phyloP scores from a whole-genome alignment of 2,888 invertebrate genomes.

The Shargacucullia verbasci region DNA sequence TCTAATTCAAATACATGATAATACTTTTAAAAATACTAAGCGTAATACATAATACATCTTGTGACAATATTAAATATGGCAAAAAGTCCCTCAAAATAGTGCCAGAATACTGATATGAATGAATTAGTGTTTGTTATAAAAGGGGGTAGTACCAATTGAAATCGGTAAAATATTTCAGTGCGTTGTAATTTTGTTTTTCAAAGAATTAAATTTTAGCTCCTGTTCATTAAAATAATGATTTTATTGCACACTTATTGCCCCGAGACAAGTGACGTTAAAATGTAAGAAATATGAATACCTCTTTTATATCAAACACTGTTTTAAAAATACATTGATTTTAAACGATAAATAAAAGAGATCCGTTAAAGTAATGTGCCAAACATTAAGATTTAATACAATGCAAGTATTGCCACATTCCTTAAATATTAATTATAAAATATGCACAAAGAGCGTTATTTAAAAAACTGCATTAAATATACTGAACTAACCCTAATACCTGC shows the following conservation, averaged over 20 bases:
- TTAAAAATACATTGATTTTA: slow-evolving; percentile 17
- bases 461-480: slow-evolving; percentile 38
- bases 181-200: no score
- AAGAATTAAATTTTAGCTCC: no score
- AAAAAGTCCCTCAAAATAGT: slow-evolving; percentile 26
- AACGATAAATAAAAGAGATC: no score
- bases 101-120: slow-evolving; percentile 34
- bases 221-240: no score
- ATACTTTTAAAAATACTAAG: slow-evolving; percentile 17
- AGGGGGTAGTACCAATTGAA: neutral
- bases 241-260: no score
- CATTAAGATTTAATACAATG: neutral
- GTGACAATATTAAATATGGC: slow-evolving; percentile 32
- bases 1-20: neutral
- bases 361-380: no score
- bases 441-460: slow-evolving; percentile 6
- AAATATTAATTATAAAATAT: slow-evolving; percentile 4
- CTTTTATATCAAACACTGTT: neutral
- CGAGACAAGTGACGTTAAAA: no score
- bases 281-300: no score
- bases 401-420: slow-evolving; percentile 1
- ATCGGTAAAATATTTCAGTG: no score
- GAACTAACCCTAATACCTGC: slow-evolving; percentile 34
- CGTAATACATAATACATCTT: slow-evolving; percentile 16
- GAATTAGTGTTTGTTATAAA: slow-evolving; percentile 15